A percentile compares a stretch with the other conserved stretches of the same genome.
These are phyloP conservation scores for Momotus momota DNA, from an alignment of 2,797 vertebrate species.

Conservation along the genomic window DNA sequence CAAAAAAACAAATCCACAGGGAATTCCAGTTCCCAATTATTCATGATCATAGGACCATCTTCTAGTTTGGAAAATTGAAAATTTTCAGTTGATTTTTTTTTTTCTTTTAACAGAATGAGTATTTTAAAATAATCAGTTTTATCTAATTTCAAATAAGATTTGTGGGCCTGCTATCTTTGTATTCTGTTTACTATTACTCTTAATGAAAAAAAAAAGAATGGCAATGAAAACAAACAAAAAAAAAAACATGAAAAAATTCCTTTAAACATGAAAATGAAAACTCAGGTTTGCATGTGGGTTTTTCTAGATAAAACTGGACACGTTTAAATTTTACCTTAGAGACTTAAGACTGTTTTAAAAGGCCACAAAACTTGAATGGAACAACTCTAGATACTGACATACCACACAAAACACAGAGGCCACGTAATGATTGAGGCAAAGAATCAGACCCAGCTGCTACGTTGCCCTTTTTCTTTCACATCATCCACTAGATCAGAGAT, in stretches of 20 bases:
- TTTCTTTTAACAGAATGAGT: background rate
- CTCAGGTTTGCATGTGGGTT: background rate
- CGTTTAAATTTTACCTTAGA: background rate
- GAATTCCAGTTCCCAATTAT: background rate
- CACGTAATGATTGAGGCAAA: background rate
- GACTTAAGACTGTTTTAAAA: background rate
- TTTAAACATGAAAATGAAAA: background rate
- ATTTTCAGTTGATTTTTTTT: background rate
- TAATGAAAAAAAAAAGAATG: background rate
- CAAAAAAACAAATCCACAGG: background rate
- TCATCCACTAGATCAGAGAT: accelerated
- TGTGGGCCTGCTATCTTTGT: background rate
- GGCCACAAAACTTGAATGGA: background rate
- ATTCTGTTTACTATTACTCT: background rate
- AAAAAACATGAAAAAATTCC: background rate
- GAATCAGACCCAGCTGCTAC: background rate
- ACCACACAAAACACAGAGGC: background rate
- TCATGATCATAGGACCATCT: background rate
- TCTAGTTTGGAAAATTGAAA: background rate
- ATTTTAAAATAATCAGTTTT: background rate
- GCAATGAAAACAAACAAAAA: background rate
- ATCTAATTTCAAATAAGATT: background rate
- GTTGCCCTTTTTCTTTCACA: background rate
- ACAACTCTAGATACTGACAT: too few species aligned
- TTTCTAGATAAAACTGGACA: background rate